These are phyloP conservation scores for Raphicerus campestris DNA, from an alignment of 2,113 vertebrate species.

Conservation along the genomic window DNA sequence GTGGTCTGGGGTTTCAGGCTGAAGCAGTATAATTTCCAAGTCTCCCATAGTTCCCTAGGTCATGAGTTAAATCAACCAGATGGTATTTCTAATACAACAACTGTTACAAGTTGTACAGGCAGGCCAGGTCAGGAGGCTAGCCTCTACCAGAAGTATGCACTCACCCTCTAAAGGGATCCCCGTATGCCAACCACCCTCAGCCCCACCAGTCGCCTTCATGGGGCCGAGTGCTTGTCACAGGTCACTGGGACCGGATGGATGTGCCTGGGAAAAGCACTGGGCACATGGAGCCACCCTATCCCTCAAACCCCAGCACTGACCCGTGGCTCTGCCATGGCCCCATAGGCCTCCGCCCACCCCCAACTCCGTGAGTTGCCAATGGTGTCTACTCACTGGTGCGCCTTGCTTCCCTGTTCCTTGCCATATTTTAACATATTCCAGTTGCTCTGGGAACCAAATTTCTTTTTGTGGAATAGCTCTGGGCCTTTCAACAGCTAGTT, in stretches of 20 bases:
- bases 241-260: not conserved
- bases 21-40: no score
- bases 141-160: rapidly evolving
- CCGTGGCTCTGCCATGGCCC: not conserved
- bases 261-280: not conserved
- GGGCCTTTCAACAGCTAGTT: not conserved
- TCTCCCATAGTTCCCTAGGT: no score
- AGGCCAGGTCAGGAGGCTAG: not conserved
- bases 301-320: not conserved
- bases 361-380: not conserved
- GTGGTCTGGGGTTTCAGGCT: no score
- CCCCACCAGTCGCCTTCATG: rapidly evolving
- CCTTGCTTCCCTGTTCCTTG: not conserved
- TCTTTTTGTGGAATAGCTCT: not conserved
- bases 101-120: no score
- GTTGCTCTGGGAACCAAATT: not conserved
- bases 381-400: not conserved
- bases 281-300: rapidly evolving
- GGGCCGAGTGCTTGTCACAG: rapidly evolving
- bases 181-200: not conserved
- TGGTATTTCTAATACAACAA: no score
- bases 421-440: not conserved
- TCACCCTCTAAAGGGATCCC: not conserved
- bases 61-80: no score
- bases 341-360: not conserved